Percentiles rank a stretch among this genome's conserved stretches.
Evolutionary conservation across 2,888 invertebrate species (phyloP).

Genomic region (Eristalis tenax): DNA sequence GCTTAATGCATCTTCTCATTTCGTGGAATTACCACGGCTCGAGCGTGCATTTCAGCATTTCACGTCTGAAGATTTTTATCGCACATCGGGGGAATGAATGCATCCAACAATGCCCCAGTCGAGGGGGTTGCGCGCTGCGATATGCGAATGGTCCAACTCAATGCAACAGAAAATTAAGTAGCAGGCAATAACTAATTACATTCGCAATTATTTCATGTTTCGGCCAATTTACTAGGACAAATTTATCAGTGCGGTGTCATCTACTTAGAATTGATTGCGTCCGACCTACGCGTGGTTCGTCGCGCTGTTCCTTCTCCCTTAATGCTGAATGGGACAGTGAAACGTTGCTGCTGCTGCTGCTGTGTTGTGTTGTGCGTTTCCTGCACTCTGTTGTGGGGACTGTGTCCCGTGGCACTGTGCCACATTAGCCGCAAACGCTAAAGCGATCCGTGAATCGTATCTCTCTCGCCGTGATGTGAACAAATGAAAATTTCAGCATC

Average conservation of each 20-base stretch:
- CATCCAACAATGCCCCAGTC: constrained; percentile 72
- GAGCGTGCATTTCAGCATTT: constrained; percentile 39
- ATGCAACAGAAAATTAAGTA: constrained; percentile 72
- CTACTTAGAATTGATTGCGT: constrained; percentile 80
- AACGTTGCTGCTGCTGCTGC: constrained; percentile 60
- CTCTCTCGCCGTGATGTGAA: constrained; percentile 33
- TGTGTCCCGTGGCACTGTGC: constrained; percentile 61
- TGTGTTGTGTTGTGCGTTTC: neutral
- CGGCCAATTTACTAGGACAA: constrained; percentile 82
- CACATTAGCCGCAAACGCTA: constrained; percentile 17
- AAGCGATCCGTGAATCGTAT: constrained; percentile 52
- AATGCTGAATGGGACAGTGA: constrained; percentile 59
- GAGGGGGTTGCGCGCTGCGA: neutral
- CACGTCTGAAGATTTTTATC: constrained; percentile 79
- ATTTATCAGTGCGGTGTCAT: constrained; percentile 82
- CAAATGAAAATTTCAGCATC: constrained; percentile 70
- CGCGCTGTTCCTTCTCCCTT: constrained; percentile 34
- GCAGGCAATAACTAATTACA: constrained; percentile 82
- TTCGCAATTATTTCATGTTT: constrained; percentile 82
- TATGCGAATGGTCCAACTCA: constrained; percentile 41
- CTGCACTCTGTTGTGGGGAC: neutral
- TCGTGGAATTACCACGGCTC: constrained; percentile 56
- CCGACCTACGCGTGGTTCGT: constrained; percentile 68
- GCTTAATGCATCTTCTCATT: constrained; percentile 43
- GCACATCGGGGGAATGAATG: constrained; percentile 69